Conservation (phyloP, 2,797 vertebrate genomes). For the Rhincodon typus region DNA sequence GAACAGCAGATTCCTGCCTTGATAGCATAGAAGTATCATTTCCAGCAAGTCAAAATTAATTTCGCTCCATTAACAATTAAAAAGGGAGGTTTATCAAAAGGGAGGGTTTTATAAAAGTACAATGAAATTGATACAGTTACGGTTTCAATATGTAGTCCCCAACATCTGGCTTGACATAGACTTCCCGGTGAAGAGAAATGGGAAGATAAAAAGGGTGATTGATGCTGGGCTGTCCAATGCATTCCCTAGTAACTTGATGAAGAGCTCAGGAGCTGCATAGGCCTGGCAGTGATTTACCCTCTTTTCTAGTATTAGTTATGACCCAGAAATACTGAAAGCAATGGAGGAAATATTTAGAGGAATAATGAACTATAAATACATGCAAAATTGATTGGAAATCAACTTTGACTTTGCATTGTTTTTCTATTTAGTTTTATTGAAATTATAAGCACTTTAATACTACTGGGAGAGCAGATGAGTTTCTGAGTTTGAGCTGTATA, state of each 20-base stretch:
- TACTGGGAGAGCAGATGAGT: neutral
- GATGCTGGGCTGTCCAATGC: neutral
- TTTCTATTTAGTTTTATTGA: neutral
- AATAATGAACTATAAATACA: neutral
- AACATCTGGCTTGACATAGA: neutral
- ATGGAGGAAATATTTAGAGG: neutral
- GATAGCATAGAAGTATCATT: neutral
- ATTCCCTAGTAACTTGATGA: neutral
- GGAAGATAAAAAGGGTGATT: neutral
- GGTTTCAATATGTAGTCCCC: neutral
- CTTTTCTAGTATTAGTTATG: neutral
- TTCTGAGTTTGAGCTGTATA: neutral
- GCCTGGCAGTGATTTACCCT: neutral
- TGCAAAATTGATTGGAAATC: neutral
- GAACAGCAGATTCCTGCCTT: neutral
- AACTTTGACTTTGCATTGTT: neutral
- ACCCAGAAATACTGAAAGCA: neutral
- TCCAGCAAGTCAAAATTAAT: neutral
- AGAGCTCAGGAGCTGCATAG: neutral
- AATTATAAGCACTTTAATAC: neutral
- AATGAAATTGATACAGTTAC: neutral
- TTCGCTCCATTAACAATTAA: slow-evolving; percentile 8
- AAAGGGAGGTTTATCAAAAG: neutral
- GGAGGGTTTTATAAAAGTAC: neutral
- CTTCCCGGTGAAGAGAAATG: neutral